Evolutionary conservation across 2,797 vertebrate genomes (phyloP).

Genomic region (Apogon talboti): DNA sequence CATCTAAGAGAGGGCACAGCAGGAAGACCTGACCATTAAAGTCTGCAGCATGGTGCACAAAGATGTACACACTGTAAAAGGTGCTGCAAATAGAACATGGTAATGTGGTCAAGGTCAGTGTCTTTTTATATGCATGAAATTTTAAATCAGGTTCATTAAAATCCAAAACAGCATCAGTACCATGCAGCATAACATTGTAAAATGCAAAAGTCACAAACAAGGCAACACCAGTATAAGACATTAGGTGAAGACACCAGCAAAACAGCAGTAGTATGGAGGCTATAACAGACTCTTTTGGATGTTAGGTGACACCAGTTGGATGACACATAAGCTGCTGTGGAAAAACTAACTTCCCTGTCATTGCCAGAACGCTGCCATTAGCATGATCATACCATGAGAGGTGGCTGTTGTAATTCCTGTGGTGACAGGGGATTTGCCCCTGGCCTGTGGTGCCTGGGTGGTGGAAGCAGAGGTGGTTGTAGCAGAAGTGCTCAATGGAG

Average conservation of each 20-base stretch:
- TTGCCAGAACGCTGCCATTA: not conserved
- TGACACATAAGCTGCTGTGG: not conserved
- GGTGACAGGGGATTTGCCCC: slow-evolving; percentile 83
- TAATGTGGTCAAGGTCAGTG: not conserved
- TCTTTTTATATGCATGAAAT: slow-evolving; percentile 1
- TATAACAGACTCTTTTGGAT: slow-evolving; percentile 9
- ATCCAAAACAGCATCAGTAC: slow-evolving; percentile 17
- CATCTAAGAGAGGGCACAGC: not conserved
- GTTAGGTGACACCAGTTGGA: slow-evolving; percentile 6
- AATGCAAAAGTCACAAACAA: slow-evolving; percentile 16
- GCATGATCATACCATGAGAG: slow-evolving; percentile 85
- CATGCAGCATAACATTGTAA: slow-evolving; percentile 36
- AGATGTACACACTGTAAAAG: slow-evolving; percentile 9
- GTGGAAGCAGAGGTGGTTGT: slow-evolving; percentile 74
- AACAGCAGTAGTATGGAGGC: not conserved
- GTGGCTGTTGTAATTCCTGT: slow-evolving; percentile 81
- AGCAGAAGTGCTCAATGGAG: slow-evolving; percentile 69
- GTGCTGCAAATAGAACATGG: not conserved
- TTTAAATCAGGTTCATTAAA: slow-evolving; percentile 21
- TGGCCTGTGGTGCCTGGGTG: slow-evolving; percentile 69
- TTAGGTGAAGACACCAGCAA: not conserved
- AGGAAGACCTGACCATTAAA: not conserved
- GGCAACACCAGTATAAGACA: slow-evolving; percentile 18
- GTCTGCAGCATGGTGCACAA: not conserved
- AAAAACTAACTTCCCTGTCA: slow-evolving; percentile 8